phyloP scores from a whole-genome alignment of 2,113 vertebrate species.

The Crotalus horridus region DNA sequence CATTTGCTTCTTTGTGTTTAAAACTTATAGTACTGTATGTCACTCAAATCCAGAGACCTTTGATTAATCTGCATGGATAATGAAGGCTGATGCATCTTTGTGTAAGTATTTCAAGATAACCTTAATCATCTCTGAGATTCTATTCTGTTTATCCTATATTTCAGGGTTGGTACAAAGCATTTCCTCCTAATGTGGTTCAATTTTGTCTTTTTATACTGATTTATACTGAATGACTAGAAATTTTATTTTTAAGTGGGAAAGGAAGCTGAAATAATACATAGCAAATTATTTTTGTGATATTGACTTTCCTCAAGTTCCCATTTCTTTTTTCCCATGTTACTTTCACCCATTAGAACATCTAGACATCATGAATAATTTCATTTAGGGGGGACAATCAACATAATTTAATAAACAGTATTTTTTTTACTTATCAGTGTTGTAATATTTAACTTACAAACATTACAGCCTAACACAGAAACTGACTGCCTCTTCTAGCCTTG shows the following conservation, averaged over 20 bases:
- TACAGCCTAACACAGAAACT: not conserved
- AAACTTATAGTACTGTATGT: conserved; percentile 35
- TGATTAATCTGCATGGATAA: conserved; percentile 52
- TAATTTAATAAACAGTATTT: not conserved
- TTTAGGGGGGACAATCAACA: not conserved
- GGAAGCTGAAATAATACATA: not conserved
- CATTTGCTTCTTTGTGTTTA: conserved; percentile 55
- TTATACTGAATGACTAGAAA: conserved; percentile 36
- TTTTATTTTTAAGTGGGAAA: conserved; percentile 41
- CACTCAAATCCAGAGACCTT: conserved; percentile 33
- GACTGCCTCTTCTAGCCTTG: not conserved
- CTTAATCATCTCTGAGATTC: conserved; percentile 55
- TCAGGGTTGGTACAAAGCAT: conserved; percentile 49
- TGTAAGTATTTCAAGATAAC: conserved; percentile 52
- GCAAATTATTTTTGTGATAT: not conserved
- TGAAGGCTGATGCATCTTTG: conserved; percentile 51
- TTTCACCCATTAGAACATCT: not conserved
- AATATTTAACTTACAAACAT: not conserved
- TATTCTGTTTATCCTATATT: conserved; percentile 55
- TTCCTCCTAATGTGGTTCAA: conserved; percentile 56
- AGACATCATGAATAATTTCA: not conserved
- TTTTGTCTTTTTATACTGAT: conserved; percentile 60
- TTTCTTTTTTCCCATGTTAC: not conserved
- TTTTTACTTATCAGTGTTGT: not conserved
- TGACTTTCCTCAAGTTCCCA: not conserved